phyloP scores from a whole-genome alignment of 2,888 invertebrate genomes.

The Drosophila quasianomalipes region DNA sequence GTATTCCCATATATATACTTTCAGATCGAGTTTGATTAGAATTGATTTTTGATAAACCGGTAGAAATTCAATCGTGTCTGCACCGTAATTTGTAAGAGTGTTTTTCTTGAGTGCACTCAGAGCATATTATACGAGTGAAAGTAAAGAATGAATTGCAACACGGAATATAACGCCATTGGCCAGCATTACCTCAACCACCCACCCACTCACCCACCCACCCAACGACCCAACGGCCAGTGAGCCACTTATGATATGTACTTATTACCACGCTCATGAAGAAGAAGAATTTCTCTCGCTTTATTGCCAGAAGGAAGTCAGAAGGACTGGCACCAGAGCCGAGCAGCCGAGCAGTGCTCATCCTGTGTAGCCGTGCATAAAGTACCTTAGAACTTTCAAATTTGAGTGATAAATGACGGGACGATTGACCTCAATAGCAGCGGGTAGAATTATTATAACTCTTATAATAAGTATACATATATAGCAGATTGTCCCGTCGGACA shows the following conservation, averaged over 20 bases:
- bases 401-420: slow-evolving; percentile 8
- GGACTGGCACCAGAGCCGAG: neutral
- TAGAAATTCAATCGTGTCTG: neutral
- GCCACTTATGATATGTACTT: slow-evolving; percentile 16
- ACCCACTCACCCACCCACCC: neutral
- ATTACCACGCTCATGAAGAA: slow-evolving; percentile 8
- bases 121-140: neutral
- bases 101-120: neutral
- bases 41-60: neutral
- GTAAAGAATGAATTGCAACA: slow-evolving; percentile 2
- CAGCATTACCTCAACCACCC: neutral
- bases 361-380: slow-evolving; percentile 12
- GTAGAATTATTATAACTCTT: neutral
- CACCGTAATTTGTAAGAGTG: neutral
- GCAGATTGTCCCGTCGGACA: neutral
- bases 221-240: neutral
- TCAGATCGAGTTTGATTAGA: neutral
- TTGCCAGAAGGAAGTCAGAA: neutral
- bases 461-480: neutral
- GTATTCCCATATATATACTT: neutral
- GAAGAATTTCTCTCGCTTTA: neutral
- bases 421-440: slow-evolving; percentile 7
- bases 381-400: slow-evolving; percentile 2
- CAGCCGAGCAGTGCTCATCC: slow-evolving; percentile 10
- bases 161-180: neutral